Evolutionary conservation across 1,140 invertebrate genomes (phyloP), one percentile per base, ranked within the genome.

Genomic region (Drosophila pectinifera): DNA sequence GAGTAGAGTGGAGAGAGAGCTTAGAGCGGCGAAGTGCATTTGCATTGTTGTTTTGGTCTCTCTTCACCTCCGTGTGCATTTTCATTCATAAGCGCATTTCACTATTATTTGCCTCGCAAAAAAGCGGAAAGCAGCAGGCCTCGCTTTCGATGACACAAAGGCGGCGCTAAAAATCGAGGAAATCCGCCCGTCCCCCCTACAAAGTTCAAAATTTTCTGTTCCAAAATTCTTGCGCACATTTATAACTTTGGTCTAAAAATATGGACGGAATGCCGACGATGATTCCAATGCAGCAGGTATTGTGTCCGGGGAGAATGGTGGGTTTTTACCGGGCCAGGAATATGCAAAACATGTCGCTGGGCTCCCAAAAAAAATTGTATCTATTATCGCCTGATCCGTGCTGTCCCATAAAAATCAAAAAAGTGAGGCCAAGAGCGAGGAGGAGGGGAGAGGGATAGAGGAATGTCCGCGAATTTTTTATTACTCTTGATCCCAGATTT

Each of bases 81-180:
- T 88, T 89, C 84, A 89, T 89, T 89, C 84, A 89, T 89, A 89
- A 84, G 80, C 80, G 69, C 73, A 89, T 67, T 78, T 49, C 57
- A 67, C 64, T 68, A 80, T 72, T 61, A 20, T 22, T 53, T 53
- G 49, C 31, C 49, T 67, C 36, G 49, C 36, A 51, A 54, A 53
- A 36, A 48, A 56, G 45, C 39, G 38, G 22, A 45, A 41, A 4
- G 22, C 38, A 64, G 77, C 31, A 74, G 61, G 57, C 82, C 39
- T 61, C 53, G 70, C 18, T 4, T 76, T 68, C 59, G 22, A 34
- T 45, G 42, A 48, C 38, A 56, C 38, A 53, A 7, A 46, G 24
- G 48, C 11, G 28, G 48, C 14, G 26, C 28, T 14, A 4, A 31
- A 56, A 48, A 3, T 42, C 22, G 31, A 43, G 36, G 0, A 39